Conservation (phyloP, 2,888 invertebrate species). For the Drymonia ruficornis region DNA sequence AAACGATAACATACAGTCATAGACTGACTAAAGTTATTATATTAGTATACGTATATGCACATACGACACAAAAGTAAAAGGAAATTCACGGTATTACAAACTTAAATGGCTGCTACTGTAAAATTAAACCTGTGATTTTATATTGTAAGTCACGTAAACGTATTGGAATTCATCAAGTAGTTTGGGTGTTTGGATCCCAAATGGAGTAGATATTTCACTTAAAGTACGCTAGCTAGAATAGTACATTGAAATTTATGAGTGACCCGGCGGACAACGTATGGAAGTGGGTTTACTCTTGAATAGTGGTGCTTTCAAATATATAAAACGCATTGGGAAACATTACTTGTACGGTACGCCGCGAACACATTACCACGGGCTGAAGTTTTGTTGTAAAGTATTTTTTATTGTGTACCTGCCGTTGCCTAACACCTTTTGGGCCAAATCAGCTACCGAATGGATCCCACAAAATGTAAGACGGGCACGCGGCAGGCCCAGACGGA, state of each 20-base stretch:
- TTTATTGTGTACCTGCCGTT: too few relatives aligned
- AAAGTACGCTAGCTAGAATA: constrained; percentile 71
- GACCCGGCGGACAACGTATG: constrained; percentile 65
- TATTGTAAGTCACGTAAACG: constrained; percentile 52
- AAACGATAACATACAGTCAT: too few relatives aligned
- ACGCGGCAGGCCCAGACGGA: too few relatives aligned
- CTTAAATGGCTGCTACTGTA: neutral
- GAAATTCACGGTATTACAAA: too few relatives aligned
- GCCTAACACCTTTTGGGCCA: too few relatives aligned
- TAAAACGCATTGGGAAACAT: constrained; percentile 60
- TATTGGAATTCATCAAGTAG: constrained; percentile 71
- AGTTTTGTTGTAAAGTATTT: neutral
- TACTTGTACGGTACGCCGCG: constrained; percentile 29
- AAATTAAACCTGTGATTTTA: constrained; percentile 28
- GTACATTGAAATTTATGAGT: constrained; percentile 78
- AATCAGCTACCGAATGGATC: too few relatives aligned
- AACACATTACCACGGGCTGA: neutral
- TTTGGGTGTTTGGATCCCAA: constrained; percentile 67
- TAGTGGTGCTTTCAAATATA: constrained; percentile 57
- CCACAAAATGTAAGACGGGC: too few relatives aligned
- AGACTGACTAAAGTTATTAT: too few relatives aligned
- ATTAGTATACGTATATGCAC: too few relatives aligned
- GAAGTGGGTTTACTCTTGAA: constrained; percentile 58
- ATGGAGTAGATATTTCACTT: constrained; percentile 77
- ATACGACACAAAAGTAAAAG: too few relatives aligned